Conservation (phyloP, 35 echinoderm and acorn worm species). For the Nesometra sesokonis region DNA sequence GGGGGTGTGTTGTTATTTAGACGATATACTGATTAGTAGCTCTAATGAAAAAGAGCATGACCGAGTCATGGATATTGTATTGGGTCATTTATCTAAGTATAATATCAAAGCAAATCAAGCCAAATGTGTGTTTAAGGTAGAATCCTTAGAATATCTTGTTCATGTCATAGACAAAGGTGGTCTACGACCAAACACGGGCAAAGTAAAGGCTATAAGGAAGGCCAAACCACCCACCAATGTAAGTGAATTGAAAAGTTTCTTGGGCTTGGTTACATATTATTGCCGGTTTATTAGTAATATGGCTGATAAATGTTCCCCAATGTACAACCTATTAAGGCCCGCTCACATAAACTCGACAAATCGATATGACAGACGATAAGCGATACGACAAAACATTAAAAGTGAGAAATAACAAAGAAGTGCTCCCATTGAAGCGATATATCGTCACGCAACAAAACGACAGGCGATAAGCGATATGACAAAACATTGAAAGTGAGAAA, state of each 20-base stretch:
- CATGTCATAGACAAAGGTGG: neutral
- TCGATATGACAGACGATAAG: too few species aligned
- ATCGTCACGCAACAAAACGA: too few species aligned
- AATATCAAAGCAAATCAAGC: neutral
- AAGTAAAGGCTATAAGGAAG: conserved; percentile 12
- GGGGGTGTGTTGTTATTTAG: neutral
- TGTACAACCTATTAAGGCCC: conserved; percentile 30
- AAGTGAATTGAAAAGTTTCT: conserved; percentile 11
- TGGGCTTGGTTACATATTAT: neutral
- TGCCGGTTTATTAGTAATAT: neutral
- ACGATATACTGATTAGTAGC: neutral
- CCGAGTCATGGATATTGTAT: too few species aligned
- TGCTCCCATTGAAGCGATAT: too few species aligned
- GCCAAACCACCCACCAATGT: neutral
- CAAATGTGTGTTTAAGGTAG: neutral
- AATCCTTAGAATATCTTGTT: neutral
- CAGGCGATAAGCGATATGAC: too few species aligned
- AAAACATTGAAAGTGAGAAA: too few species aligned
- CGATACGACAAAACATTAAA: too few species aligned
- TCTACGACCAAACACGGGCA: neutral
- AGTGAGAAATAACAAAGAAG: too few species aligned
- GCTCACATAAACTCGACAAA: too few species aligned
- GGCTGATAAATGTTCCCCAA: conserved; percentile 1
- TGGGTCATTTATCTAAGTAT: neutral
- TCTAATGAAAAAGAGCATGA: neutral